A percentile compares a stretch with the other conserved stretches of the same genome.
Conservation (phyloP, 2,797 vertebrate genomes). For the Falco biarmicus region DNA sequence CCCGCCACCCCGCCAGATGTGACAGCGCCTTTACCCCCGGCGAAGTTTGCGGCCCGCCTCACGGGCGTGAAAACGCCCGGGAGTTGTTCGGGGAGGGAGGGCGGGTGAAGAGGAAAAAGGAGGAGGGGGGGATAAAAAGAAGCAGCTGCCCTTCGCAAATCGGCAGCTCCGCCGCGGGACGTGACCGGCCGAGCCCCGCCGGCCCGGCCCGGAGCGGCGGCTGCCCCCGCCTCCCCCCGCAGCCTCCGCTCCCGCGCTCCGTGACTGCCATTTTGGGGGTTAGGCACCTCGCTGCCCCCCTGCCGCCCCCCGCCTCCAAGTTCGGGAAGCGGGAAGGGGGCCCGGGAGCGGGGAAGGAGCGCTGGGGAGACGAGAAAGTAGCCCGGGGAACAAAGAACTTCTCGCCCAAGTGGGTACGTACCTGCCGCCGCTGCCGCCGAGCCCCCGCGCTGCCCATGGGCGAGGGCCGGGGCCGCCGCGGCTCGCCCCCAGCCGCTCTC, state of each 20-base stretch:
- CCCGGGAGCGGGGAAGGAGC: background rate
- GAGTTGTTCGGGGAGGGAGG: background rate
- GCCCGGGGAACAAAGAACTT: conserved; percentile 67
- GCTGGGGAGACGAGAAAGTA: background rate
- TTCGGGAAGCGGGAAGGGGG: background rate
- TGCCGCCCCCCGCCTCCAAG: background rate
- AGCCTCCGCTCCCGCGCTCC: background rate
- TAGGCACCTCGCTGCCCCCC: background rate
- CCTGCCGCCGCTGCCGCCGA: conserved; percentile 64
- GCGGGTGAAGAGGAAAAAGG: background rate
- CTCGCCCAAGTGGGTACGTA: conserved; percentile 67
- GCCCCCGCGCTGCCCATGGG: conserved; percentile 69
- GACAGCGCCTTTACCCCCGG: background rate
- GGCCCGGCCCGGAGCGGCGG: background rate
- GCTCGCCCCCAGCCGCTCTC: background rate
- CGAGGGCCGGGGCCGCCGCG: conserved; percentile 5
- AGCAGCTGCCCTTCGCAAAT: background rate
- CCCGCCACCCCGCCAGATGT: conserved; percentile 43
- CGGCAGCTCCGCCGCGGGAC: background rate
- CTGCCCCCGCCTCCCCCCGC: background rate
- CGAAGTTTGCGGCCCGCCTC: conserved; percentile 14
- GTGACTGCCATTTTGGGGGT: conserved; percentile 62
- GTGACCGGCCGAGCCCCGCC: background rate
- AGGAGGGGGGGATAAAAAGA: background rate
- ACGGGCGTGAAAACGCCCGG: background rate